Evolutionary conservation across 2,113 vertebrate genomes (phyloP), one percentile per base, ranked within the genome.

Genomic region (Zosterops japonicus): DNA sequence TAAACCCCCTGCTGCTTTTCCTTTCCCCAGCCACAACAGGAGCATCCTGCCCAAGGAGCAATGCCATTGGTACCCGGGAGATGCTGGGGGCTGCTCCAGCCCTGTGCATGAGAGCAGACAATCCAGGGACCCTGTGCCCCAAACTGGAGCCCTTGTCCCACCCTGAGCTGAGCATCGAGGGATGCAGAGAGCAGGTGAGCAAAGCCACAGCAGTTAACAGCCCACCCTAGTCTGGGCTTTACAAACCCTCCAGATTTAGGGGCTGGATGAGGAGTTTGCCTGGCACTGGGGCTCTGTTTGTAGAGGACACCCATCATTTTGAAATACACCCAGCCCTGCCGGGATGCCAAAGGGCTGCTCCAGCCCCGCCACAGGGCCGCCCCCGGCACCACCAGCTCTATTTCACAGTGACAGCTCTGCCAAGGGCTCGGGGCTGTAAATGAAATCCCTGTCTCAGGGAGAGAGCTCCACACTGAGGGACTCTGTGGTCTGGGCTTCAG

Each of bases 351-450:
- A 49, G 81, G 75, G 63, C 83, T 83, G 52, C 82, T 87, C 86
- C 2, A 0, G 53, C 63, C 42, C 69, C 1, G 0, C 39, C 4
- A 3, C 0, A 0, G 70, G 88, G 80, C 80, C 0, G 0, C 89
- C 6, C 42, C 67, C 8, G 0, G 69, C 61, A 29, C 85, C 2
- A 0, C 12, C 0, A 3, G 64, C 49, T 57, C 64, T 93, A 20
- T 14, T 23, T 93, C 83, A 90, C 68, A 14, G 50, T 23, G 83
- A 89, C 90, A 88, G 88, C 50, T 83, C 88, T 74, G 88, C 75
- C 49, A 42, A 88, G 86, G 71, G 87, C 85, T 77, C 17, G 6
- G 61, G 79, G 84, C 89, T 94, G 47, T 78, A 60, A 92, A 89
- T 70, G 87, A 82, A 89, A 92, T 44, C 69, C 53, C 50, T 94